Conservation (phyloP, 2,888 invertebrate genomes). For the Frankliniella fusca region DNA sequence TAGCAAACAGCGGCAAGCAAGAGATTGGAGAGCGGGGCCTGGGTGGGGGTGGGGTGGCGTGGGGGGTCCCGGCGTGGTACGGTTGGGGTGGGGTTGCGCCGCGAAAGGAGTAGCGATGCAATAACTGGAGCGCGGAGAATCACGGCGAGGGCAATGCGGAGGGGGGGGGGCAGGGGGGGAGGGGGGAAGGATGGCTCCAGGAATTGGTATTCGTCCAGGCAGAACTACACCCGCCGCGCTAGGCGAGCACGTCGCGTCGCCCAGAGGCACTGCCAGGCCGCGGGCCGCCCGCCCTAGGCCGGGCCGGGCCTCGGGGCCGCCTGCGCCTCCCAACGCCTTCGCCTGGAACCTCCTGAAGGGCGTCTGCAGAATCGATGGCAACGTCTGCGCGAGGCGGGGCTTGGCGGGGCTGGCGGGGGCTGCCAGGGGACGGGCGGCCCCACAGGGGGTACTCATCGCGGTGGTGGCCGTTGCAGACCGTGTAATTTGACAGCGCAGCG, state of each 20-base stretch:
- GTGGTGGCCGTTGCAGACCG: constrained; percentile 10
- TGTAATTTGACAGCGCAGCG: constrained; percentile 17
- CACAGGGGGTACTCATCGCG: constrained; percentile 17
- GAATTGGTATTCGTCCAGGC: constrained; percentile 22
- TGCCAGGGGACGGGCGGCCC: not conserved
- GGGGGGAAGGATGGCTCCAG: not conserved
- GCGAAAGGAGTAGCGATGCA: not conserved
- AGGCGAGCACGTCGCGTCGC: not conserved
- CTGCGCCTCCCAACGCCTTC: not conserved
- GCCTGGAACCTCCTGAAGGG: not conserved
- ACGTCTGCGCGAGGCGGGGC: not conserved
- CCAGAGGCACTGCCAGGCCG: not conserved
- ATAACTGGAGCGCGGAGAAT: constrained; percentile 9
- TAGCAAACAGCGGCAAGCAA: constrained; percentile 5
- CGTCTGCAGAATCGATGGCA: constrained; percentile 1
- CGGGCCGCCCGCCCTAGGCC: not conserved
- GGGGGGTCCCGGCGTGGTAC: too few relatives aligned
- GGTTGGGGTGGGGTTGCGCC: not conserved
- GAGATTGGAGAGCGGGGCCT: constrained; percentile 4
- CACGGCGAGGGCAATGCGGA: not conserved
- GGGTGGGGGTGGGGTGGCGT: too few relatives aligned
- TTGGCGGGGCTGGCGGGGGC: not conserved
- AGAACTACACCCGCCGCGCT: not conserved
- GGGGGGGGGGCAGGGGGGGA: not conserved
- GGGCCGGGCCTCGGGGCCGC: not conserved